Evolutionary conservation across 2,797 vertebrate species (phyloP).

Genomic region (Anabas testudineus): DNA sequence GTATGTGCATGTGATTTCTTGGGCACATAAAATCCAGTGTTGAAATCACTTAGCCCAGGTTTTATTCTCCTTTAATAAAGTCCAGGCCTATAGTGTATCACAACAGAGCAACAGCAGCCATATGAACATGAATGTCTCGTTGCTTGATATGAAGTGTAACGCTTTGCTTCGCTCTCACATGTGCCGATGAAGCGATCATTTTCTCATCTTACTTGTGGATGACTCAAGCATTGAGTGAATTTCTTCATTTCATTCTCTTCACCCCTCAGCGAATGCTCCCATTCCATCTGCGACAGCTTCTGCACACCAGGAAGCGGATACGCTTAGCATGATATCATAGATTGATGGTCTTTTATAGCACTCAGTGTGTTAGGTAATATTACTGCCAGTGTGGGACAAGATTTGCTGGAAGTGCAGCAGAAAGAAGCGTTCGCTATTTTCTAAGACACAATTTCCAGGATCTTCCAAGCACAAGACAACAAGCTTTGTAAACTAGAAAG

Average conservation of each 20-base stretch:
- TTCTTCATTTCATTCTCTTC: conserved; percentile 55
- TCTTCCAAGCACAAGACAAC: conserved; percentile 23
- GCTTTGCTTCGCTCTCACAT: conserved; percentile 33
- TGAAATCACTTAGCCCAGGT: conserved; percentile 18
- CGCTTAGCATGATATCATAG: conserved; percentile 67
- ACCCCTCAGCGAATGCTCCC: conserved; percentile 45
- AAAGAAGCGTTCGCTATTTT: conserved; percentile 31
- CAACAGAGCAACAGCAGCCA: conserved; percentile 25
- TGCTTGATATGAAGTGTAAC: conserved; percentile 3
- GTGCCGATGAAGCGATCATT: conserved; percentile 46
- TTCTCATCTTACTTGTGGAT: conserved; percentile 49
- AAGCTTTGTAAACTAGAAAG: conserved; percentile 37
- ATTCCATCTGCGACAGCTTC: conserved; percentile 61
- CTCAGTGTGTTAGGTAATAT: conserved; percentile 62
- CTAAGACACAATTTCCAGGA: conserved; percentile 34
- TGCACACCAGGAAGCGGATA: conserved; percentile 63
- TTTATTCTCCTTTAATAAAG: conserved; percentile 17
- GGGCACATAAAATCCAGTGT: conserved; percentile 14
- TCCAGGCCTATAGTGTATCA: conserved; percentile 23
- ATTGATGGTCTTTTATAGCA: conserved; percentile 63
- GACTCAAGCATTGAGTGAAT: conserved; percentile 55
- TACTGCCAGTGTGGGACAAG: conserved; percentile 59
- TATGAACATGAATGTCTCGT: not conserved
- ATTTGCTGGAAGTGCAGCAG: conserved; percentile 46
- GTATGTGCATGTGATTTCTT: not conserved